phyloP scores from a whole-genome alignment of 2,797 vertebrate species.

The Dendrocincla tyrannina region DNA sequence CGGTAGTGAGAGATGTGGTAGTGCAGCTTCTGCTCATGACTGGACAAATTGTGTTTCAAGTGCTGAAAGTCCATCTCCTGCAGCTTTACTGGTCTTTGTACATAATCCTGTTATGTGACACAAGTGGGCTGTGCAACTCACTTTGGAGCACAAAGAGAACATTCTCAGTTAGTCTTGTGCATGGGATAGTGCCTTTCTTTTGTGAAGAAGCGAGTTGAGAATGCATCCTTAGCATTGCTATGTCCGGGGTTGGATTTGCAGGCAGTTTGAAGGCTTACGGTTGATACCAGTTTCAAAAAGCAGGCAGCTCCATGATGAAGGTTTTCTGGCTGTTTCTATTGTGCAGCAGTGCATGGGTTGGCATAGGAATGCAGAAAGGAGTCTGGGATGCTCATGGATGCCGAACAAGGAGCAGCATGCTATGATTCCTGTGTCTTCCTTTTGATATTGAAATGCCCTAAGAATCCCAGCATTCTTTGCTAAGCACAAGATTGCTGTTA shows the following conservation, averaged over 20 bases:
- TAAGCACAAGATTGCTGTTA: fast-evolving
- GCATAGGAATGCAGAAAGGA: neutral
- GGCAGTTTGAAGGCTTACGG: neutral
- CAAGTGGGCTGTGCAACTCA: neutral
- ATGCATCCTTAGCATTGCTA: neutral
- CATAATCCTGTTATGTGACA: neutral
- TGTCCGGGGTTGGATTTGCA: neutral
- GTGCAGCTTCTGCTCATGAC: neutral
- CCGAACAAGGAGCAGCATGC: neutral
- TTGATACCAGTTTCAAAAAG: neutral
- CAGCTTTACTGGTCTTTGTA: neutral
- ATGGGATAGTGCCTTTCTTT: neutral
- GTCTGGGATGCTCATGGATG: neutral
- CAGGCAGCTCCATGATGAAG: neutral
- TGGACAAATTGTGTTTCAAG: neutral
- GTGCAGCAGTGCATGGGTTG: neutral
- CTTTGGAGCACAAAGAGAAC: neutral
- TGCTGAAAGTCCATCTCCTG: neutral
- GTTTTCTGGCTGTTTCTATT: neutral
- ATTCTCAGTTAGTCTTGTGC: neutral
- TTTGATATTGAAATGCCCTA: neutral
- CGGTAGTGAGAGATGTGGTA: neutral
- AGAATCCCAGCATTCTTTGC: neutral
- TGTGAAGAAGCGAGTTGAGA: neutral
- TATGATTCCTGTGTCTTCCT: neutral